A percentile compares a stretch with the other conserved stretches of the same genome.
phyloP scores from a whole-genome alignment of 1,140 invertebrate genomes.

The Pantala flavescens region DNA sequence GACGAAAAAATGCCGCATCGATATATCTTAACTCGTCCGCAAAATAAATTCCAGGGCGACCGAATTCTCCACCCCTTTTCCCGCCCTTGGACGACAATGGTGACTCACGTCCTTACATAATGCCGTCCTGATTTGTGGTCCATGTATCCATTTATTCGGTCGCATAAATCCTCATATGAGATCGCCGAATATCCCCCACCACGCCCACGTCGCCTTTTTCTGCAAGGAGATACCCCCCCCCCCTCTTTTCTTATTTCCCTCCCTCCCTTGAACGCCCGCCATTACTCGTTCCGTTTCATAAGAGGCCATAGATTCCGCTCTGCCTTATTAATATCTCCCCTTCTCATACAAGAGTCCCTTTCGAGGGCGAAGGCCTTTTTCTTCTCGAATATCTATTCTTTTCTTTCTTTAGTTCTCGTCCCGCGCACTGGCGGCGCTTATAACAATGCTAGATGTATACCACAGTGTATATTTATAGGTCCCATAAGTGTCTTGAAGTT shows the following conservation, averaged over 20 bases:
- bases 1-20: no score
- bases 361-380: neutral
- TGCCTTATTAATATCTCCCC: neutral
- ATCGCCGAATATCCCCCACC: neutral
- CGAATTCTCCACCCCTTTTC: neutral
- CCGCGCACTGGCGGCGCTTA: neutral
- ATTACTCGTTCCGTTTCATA: constrained; percentile 7
- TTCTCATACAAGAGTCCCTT: no score
- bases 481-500: no score
- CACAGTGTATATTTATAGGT: no score
- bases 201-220: neutral
- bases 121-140: neutral
- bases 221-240: neutral
- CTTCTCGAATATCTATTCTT: neutral
- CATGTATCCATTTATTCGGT: constrained; percentile 3
- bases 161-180: constrained; percentile 5
- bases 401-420: neutral
- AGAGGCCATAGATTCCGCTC: neutral
- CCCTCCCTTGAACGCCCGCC: neutral
- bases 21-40: no score
- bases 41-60: neutral
- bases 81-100: neutral
- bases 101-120: neutral
- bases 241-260: neutral
- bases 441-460: no score